Evolutionary conservation across 1,140 invertebrate species (phyloP).

Genomic region (Acromyrmex charruanus): DNA sequence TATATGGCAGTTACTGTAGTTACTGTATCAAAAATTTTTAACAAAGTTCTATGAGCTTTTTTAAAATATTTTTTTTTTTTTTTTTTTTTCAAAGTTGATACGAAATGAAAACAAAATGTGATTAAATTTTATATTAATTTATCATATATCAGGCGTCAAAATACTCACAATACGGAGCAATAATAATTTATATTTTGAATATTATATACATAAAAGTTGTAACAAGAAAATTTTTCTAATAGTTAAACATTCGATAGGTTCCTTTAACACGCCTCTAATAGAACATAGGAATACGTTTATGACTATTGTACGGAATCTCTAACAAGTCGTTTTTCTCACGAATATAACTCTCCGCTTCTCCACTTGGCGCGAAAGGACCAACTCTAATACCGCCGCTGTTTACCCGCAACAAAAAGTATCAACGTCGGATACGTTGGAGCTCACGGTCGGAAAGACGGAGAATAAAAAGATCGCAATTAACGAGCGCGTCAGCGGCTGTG

Average conservation of each 20-base stretch:
- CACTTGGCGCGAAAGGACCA: conserved; percentile 26
- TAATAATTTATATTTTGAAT: background rate
- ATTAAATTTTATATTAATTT: conserved; percentile 25
- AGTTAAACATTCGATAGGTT: background rate
- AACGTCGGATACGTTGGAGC: conserved; percentile 46
- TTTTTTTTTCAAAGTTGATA: conserved; percentile 23
- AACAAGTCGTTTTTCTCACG: conserved; percentile 25
- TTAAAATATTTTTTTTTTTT: background rate
- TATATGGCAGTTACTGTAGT: background rate
- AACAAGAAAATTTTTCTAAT: background rate
- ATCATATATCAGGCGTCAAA: background rate
- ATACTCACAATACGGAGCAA: background rate
- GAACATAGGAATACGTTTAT: background rate
- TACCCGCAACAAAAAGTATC: conserved; percentile 39
- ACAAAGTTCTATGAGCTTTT: background rate
- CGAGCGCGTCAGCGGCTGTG: conserved; percentile 62
- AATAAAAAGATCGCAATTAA: conserved; percentile 64
- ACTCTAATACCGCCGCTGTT: conserved; percentile 35
- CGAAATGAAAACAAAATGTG: conserved; percentile 21
- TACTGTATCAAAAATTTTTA: conserved; percentile 17
- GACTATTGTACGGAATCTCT: background rate
- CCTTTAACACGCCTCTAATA: background rate
- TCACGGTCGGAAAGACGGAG: conserved; percentile 12
- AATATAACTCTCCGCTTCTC: conserved; percentile 5
- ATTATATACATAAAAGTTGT: background rate